A percentile compares a stretch with the other conserved stretches of the same genome.
phyloP scores from a whole-genome alignment of 2,888 invertebrate genomes.

The Euzophera pinguis region DNA sequence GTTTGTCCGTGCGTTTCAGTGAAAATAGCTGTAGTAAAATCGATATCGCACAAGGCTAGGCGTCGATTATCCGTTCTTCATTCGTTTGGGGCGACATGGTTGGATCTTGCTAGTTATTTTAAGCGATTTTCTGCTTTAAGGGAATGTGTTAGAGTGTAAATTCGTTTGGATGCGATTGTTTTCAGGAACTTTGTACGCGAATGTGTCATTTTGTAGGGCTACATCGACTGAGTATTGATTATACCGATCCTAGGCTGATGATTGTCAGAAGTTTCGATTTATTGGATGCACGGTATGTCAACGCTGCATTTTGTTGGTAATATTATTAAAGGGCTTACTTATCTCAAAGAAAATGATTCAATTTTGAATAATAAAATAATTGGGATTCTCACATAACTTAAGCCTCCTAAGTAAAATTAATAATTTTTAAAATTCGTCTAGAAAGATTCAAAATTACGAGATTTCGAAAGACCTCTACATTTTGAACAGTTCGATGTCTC shows the following conservation, averaged over 20 bases:
- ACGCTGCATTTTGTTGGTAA: background rate
- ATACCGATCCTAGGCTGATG: slow-evolving; percentile 50
- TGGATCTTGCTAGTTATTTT: slow-evolving; percentile 15
- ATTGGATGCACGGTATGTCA: slow-evolving; percentile 39
- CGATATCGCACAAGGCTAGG: slow-evolving; percentile 80
- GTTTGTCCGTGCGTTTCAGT: slow-evolving; percentile 33
- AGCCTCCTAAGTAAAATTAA: no score
- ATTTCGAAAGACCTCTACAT: no score
- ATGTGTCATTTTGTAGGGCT: slow-evolving; percentile 25
- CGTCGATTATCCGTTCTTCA: slow-evolving; percentile 74
- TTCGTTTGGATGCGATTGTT: slow-evolving; percentile 12
- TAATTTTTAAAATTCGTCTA: no score
- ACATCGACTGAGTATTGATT: slow-evolving; percentile 69
- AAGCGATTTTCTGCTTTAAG: slow-evolving; percentile 23
- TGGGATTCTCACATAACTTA: no score
- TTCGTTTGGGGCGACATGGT: slow-evolving; percentile 26
- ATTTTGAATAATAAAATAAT: no score
- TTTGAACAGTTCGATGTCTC: no score
- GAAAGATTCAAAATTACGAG: no score
- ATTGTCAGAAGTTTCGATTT: slow-evolving; percentile 55
- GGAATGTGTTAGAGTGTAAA: background rate
- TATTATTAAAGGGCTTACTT: background rate
- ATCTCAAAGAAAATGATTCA: no score
- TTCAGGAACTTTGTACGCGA: slow-evolving; percentile 21
- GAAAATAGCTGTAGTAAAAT: slow-evolving; percentile 68